Percentiles rank a stretch among this genome's conserved stretches.
These are phyloP conservation scores for Bubo bubo DNA, from an alignment of 2,113 vertebrate genomes.

Conservation along the genomic window DNA sequence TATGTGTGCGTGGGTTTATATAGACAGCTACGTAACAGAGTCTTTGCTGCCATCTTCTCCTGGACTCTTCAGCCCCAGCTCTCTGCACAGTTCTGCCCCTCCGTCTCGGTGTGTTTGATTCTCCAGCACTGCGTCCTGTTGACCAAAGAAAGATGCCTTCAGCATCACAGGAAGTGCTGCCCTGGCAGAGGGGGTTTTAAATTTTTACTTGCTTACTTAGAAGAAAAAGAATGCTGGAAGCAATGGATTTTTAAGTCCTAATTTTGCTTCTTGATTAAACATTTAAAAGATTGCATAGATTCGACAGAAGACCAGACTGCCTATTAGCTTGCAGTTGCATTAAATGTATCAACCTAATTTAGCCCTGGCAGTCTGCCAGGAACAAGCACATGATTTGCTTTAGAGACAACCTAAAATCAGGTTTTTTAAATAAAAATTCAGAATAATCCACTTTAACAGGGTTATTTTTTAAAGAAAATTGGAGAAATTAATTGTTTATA, in stretches of 20 bases:
- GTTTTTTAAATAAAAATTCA: slow-evolving; percentile 42
- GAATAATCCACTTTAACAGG: background rate
- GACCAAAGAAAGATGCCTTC: no score
- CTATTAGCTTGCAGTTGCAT: slow-evolving; percentile 59
- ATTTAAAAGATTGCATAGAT: slow-evolving; percentile 42
- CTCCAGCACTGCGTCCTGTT: background rate
- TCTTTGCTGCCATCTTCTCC: background rate
- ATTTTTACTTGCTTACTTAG: background rate
- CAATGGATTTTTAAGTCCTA: slow-evolving; percentile 28
- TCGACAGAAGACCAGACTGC: slow-evolving; percentile 47
- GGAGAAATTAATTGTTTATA: background rate
- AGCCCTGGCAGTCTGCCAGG: slow-evolving; percentile 55
- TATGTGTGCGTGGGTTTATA: rapidly evolving
- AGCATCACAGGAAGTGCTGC: background rate
- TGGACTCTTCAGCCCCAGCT: no score
- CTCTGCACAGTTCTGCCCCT: background rate
- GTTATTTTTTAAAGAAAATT: background rate
- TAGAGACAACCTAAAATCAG: background rate
- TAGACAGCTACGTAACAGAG: background rate
- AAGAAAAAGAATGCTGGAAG: slow-evolving; percentile 19
- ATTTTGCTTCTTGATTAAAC: slow-evolving; percentile 71
- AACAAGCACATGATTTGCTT: slow-evolving; percentile 22
- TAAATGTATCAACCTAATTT: slow-evolving; percentile 68
- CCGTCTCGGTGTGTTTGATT: background rate
- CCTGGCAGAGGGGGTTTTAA: background rate